These are phyloP conservation scores for Strix uralensis DNA, from an alignment of 2,113 vertebrate genomes.

Conservation along the genomic window DNA sequence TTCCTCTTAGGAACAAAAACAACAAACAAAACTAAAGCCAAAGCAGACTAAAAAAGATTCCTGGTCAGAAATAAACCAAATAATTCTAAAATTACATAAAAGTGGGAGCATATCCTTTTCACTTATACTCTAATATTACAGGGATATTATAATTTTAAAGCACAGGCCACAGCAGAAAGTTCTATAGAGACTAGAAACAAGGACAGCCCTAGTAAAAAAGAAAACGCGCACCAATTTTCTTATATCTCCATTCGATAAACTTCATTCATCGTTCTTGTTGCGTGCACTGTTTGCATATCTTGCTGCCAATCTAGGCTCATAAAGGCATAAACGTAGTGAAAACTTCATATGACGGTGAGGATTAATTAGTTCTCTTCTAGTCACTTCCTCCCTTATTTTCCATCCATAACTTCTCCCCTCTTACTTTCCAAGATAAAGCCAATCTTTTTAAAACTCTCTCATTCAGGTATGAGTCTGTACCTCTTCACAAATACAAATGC, in stretches of 20 bases:
- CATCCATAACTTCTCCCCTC: neutral
- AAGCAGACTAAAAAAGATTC: neutral
- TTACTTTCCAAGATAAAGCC: neutral
- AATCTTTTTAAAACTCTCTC: neutral
- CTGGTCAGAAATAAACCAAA: neutral
- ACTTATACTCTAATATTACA: neutral
- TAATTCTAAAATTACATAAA: neutral
- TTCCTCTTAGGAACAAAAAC: neutral
- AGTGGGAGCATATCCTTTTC: neutral
- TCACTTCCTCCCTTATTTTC: neutral
- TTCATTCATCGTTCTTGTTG: neutral
- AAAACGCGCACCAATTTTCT: neutral
- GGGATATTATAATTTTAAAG: neutral
- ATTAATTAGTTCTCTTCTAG: neutral
- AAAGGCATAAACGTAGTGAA: neutral
- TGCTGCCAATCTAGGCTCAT: neutral
- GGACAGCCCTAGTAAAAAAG: neutral
- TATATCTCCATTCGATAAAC: neutral
- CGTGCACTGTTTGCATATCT: neutral
- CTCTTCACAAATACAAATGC: neutral
- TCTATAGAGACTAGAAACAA: neutral
- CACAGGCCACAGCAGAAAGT: neutral
- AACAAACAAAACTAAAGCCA: neutral
- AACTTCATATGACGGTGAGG: neutral
- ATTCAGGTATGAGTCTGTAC: fast-evolving